A percentile compares a stretch with the other conserved stretches of the same genome.
phyloP scores from a whole-genome alignment of 2,888 invertebrate species.

The Xanthia togata region DNA sequence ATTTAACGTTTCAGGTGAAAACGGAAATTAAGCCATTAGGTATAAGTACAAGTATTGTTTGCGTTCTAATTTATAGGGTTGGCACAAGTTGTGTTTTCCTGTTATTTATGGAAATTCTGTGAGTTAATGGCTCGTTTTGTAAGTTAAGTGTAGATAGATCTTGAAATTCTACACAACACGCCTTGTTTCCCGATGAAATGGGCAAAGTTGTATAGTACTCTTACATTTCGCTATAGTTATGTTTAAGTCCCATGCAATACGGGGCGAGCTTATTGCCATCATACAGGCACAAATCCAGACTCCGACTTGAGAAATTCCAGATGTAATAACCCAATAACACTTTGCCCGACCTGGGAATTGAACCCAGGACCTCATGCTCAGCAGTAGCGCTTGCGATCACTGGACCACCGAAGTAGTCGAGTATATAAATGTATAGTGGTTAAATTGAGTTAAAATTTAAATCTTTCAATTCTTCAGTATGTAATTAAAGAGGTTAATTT shows the following conservation, averaged over 20 bases:
- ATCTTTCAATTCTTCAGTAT: no score
- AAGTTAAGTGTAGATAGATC: background rate
- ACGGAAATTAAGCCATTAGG: slow-evolving; percentile 51
- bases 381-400: no score
- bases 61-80: slow-evolving; percentile 33
- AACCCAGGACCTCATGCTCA: no score
- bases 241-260: no score
- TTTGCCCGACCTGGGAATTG: no score
- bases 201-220: background rate
- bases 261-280: background rate
- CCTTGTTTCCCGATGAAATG: background rate
- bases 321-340: no score
- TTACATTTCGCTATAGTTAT: background rate
- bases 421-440: no score
- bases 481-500: no score
- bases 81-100: slow-evolving; percentile 21
- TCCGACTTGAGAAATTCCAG: no score
- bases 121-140: slow-evolving; percentile 15
- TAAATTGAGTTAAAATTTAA: no score
- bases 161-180: background rate
- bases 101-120: slow-evolving; percentile 22
- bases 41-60: slow-evolving; percentile 44
- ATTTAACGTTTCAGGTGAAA: slow-evolving; percentile 45
- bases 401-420: no score
- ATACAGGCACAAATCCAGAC: no score